These are phyloP conservation scores for Eulemur albifrons DNA, from an alignment of 2,797 vertebrate genomes.

Conservation along the genomic window DNA sequence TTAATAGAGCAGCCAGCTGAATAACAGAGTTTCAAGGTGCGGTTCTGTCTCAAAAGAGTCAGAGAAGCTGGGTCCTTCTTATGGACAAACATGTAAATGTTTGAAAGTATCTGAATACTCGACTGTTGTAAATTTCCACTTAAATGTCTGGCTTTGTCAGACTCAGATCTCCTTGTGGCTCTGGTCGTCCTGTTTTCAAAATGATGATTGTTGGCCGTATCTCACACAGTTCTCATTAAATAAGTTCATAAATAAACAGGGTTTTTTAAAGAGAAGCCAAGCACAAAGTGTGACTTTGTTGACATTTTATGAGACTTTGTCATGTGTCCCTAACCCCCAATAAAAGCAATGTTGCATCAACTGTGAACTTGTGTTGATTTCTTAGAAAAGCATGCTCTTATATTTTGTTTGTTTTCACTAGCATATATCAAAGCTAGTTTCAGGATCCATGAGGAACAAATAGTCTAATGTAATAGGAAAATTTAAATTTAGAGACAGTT, in stretches of 20 bases:
- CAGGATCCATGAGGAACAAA: not conserved
- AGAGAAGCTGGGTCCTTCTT: not conserved
- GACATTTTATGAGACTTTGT: conserved; percentile 58
- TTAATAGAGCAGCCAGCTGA: not conserved
- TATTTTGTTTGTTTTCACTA: not conserved
- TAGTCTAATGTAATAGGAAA: not conserved
- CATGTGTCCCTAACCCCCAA: conserved; percentile 56
- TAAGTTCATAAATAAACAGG: conserved; percentile 31
- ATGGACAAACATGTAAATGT: not conserved
- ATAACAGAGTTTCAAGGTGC: not conserved
- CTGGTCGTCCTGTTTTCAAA: not conserved
- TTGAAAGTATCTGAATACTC: not conserved
- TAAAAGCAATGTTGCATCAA: conserved; percentile 67
- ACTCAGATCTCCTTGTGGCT: not conserved
- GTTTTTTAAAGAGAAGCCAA: conserved; percentile 34
- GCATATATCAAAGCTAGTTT: not conserved
- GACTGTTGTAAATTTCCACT: not conserved
- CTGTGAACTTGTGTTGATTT: conserved; percentile 63
- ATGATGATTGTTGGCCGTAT: not conserved
- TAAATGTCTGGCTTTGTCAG: not conserved
- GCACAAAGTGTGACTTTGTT: conserved; percentile 61
- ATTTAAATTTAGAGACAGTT: not conserved
- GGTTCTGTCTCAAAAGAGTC: not conserved
- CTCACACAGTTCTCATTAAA: conserved; percentile 37
- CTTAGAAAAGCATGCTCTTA: conserved; percentile 25